Evolutionary conservation across 2,797 vertebrate species (phyloP).

Genomic region (Notolabrus celidotus): DNA sequence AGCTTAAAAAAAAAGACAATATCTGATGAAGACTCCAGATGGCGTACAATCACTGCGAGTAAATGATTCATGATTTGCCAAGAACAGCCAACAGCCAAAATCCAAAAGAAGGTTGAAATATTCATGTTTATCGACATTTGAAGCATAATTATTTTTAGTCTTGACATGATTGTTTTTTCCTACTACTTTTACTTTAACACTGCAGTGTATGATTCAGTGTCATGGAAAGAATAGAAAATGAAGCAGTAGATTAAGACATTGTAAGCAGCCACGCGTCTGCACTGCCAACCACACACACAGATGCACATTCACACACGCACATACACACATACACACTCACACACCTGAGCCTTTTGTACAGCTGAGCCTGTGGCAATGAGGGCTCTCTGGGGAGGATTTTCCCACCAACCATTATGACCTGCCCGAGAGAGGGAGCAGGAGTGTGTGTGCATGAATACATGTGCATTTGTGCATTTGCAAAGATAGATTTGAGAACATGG

Average conservation of each 20-base stretch:
- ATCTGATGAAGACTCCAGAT: slow-evolving; percentile 69
- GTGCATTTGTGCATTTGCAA: slow-evolving; percentile 70
- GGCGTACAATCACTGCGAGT: slow-evolving; percentile 69
- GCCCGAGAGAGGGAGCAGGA: slow-evolving; percentile 71
- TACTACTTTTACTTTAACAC: slow-evolving; percentile 22
- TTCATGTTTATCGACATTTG: slow-evolving; percentile 43
- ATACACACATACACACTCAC: slow-evolving; percentile 55
- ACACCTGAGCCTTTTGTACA: slow-evolving; percentile 83
- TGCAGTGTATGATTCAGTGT: slow-evolving; percentile 26
- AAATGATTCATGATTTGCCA: slow-evolving; percentile 72
- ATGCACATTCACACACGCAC: background rate
- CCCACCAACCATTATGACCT: slow-evolving; percentile 84
- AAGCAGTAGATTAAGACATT: slow-evolving; percentile 41
- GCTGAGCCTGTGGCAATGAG: slow-evolving; percentile 81
- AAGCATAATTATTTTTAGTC: slow-evolving; percentile 18
- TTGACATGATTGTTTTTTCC: slow-evolving; percentile 11
- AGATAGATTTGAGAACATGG: slow-evolving; percentile 62
- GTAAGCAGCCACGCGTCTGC: slow-evolving; percentile 48
- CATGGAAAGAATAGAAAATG: slow-evolving; percentile 31
- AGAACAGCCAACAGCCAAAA: slow-evolving; percentile 48
- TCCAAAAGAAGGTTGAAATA: slow-evolving; percentile 60
- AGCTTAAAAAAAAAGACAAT: slow-evolving; percentile 40
- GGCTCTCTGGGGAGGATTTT: slow-evolving; percentile 82
- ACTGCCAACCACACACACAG: slow-evolving; percentile 24
- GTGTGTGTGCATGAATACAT: slow-evolving; percentile 73